phyloP scores from a whole-genome alignment of 2,797 vertebrate genomes.

The Lepilemur ruficaudatus region DNA sequence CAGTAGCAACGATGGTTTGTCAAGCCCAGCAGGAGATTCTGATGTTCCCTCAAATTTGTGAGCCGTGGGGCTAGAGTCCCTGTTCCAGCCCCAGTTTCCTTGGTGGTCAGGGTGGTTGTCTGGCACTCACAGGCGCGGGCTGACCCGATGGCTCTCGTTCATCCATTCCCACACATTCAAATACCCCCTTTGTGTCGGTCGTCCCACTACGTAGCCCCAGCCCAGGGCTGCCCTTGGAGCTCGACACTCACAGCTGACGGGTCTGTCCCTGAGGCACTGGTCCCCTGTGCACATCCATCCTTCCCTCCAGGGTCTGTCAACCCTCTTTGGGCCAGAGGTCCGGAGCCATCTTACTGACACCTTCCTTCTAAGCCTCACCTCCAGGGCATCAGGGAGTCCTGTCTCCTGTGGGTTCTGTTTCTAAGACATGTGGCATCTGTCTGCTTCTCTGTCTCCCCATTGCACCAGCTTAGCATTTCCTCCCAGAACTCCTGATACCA shows the following conservation, averaged over 20 bases:
- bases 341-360: background rate
- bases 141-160: background rate
- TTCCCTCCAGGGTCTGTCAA: background rate
- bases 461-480: background rate
- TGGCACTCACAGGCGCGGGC: background rate
- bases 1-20: background rate
- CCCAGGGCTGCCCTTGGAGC: background rate
- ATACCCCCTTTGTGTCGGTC: background rate
- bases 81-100: background rate
- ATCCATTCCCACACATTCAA: background rate
- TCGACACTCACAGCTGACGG: too few species aligned
- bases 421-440: accelerated
- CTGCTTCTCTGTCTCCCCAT: background rate
- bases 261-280: background rate
- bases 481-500: background rate
- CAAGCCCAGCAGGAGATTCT: background rate
- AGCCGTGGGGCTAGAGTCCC: background rate
- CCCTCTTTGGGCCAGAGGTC: background rate
- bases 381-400: background rate
- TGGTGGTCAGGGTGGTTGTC: too few species aligned
- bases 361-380: background rate
- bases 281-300: background rate
- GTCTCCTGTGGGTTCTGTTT: background rate
- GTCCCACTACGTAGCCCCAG: accelerated
- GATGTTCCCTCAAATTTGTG: background rate